Evolutionary conservation across 2,888 invertebrate species (phyloP).

Genomic region (Pterostichus madidus): DNA sequence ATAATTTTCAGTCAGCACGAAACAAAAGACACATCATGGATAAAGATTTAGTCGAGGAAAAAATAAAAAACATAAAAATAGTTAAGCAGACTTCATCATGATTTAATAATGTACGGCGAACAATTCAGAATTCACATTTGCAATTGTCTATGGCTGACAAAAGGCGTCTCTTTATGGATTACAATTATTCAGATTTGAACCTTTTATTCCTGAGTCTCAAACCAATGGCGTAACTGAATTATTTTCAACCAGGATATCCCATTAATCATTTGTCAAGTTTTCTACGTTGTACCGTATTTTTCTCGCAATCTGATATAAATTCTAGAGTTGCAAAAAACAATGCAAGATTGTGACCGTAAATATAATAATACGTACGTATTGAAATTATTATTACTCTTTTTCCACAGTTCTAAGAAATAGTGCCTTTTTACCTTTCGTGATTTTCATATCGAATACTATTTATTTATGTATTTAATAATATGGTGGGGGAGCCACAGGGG

Average conservation of each 20-base stretch:
- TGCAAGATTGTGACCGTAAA: neutral
- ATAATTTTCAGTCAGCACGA: slow-evolving; percentile 47
- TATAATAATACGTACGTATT: neutral
- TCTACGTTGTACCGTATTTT: neutral
- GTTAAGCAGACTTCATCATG: slow-evolving; percentile 39
- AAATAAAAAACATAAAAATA: slow-evolving; percentile 16
- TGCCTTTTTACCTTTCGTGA: too few species aligned
- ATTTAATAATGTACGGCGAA: slow-evolving; percentile 53
- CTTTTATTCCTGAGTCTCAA: slow-evolving; percentile 7
- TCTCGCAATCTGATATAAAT: slow-evolving; percentile 5
- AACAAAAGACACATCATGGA: slow-evolving; percentile 41
- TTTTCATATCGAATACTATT: too few species aligned
- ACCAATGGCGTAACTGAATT: slow-evolving; percentile 28
- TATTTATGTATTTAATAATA: too few species aligned
- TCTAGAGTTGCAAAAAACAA: neutral
- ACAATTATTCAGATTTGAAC: slow-evolving; percentile 54
- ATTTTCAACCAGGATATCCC: slow-evolving; percentile 13
- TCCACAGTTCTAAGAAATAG: too few species aligned
- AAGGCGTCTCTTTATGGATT: slow-evolving; percentile 57
- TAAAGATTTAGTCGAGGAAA: neutral
- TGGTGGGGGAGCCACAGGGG: too few species aligned
- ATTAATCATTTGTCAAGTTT: slow-evolving; percentile 11
- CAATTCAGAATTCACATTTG: slow-evolving; percentile 52
- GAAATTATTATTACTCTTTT: too few species aligned
- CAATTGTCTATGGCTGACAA: slow-evolving; percentile 58